Percentiles rank a stretch among this genome's conserved stretches.
Conservation (phyloP, 2,797 vertebrate genomes). For the Catostomus latipinnis region DNA sequence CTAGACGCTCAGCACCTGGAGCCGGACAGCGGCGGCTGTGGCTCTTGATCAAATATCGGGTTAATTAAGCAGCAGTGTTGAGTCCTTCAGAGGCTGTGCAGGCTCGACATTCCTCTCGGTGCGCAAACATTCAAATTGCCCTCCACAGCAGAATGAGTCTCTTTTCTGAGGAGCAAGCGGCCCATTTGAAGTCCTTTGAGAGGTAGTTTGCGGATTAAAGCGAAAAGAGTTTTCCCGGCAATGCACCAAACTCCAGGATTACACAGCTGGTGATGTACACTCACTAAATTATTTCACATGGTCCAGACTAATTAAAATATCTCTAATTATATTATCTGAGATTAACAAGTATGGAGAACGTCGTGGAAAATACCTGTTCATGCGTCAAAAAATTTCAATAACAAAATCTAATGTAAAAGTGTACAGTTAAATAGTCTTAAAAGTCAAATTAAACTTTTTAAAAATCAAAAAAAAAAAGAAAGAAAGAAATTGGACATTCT, state of each 20-base stretch:
- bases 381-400: background rate
- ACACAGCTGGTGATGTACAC: background rate
- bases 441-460: background rate
- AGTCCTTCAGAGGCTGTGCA: constrained; percentile 35
- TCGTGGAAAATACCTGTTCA: background rate
- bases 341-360: background rate
- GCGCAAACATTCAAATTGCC: constrained; percentile 45
- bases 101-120: constrained; percentile 40
- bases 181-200: constrained; percentile 47
- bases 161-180: constrained; percentile 27
- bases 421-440: background rate
- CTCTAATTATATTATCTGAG: background rate
- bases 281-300: background rate
- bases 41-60: constrained; percentile 55
- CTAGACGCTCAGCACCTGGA: constrained; percentile 72
- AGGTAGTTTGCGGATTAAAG: constrained; percentile 17
- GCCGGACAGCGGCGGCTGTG: constrained; percentile 59
- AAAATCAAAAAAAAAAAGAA: background rate
- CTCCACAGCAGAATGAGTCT: constrained; percentile 38
- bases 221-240: background rate
- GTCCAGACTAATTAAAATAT: background rate
- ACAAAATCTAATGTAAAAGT: background rate
- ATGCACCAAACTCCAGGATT: constrained; percentile 22
- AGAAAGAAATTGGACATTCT: no score
- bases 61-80: constrained; percentile 11